Evolutionary conservation across 1,140 invertebrate species (phyloP), one percentile per base, ranked within the genome.

Genomic region (Panonychus citri): DNA sequence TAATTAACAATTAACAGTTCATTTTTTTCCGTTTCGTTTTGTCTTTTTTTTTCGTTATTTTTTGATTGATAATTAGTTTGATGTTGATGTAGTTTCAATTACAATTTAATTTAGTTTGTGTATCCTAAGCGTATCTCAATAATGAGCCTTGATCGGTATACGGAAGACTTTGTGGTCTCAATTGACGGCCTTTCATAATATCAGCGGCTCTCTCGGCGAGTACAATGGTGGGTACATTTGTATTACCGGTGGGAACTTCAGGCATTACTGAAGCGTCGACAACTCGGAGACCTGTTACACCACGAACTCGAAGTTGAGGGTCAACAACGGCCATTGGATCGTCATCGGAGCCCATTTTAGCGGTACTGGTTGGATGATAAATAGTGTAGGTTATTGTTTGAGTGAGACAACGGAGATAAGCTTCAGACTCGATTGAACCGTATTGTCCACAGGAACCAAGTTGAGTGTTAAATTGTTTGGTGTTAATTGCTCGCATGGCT

Each of bases 281-380:
- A 0, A 82, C 78, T 5, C 81, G 67, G 0, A 82, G 63, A 1
- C 71, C 65, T 0, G 64, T 52, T 0, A 81, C 61, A n/a, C 54
- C 54, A 19, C 21, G n/a, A 19, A 55, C 54, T 3, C 42, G 64
- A 0, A 71, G 69, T 62, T 82, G 75, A 10, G 81, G 78, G 69
- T 91, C 86, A 0, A 93, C 86, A 0, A 93, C 88, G 0, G 86
- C 83, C 3, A 79, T 77, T 13, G 76, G 71, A 65, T 89, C 85
- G 76, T 79, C 81, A 53, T 78, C 78, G 0, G 81, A 81, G 0
- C 87, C 89, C 89, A 94, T 94, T 66, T 88, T 90, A 54, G 81
- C 83, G 0, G 86, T 89, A 0, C 86, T 85, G 0, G 84, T 78
- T 0, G 85, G 83, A 73, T 90, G 85, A 64, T 87, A 88, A 42